Evolutionary conservation across 2,113 vertebrate genomes (phyloP), one percentile per base, ranked within the genome.

Genomic region (Pipa parva): DNA sequence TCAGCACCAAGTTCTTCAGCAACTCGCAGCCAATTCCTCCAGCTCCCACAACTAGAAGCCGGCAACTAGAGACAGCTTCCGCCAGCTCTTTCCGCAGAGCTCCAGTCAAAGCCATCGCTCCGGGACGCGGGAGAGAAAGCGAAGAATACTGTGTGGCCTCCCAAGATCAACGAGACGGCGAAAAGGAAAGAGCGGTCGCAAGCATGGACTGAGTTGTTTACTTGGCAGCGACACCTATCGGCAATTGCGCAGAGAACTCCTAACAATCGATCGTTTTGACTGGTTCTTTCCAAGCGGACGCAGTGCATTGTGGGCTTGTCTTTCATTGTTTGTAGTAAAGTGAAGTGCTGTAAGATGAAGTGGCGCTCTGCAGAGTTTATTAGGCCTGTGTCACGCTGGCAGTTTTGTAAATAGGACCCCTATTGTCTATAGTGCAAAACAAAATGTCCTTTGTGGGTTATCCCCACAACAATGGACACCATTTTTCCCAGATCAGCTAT

Each of bases 21-120:
- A 97, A 89, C 78, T 97, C 95, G 71, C 95, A 97, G 80, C 95
- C 95, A 78, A 97, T 97, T 4, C 95, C 92, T 28, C 95, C 95
- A 3, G 95, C 95, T 48, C 95, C 95, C 48, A 96, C 94, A 74
- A 97, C 92, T 81, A 97, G 76, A 59, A 94, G 83, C 73, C 88
- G 88, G 72, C 91, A 88, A 22, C 80, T 82, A 59, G 90, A 83
- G 28, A 97, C 84, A 6, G 90, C 88, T 74, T 93, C 90, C 2
- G 92, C 89, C 74, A 97, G 88, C 71, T 94, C 93, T 76, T 85
- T 88, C 9, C 85, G 84, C 12, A 97, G 82, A 25, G 93, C 85
- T 76, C 90, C 91, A 73, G 85, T 87, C 63, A 93, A 78, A 71
- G 90, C 88, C 91, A 88, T 93, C 59, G 21, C 24, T 18, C 42